Evolutionary conservation across 2,797 vertebrate genomes (phyloP), one percentile per base, ranked within the genome.

Genomic region (Spinus pinus): DNA sequence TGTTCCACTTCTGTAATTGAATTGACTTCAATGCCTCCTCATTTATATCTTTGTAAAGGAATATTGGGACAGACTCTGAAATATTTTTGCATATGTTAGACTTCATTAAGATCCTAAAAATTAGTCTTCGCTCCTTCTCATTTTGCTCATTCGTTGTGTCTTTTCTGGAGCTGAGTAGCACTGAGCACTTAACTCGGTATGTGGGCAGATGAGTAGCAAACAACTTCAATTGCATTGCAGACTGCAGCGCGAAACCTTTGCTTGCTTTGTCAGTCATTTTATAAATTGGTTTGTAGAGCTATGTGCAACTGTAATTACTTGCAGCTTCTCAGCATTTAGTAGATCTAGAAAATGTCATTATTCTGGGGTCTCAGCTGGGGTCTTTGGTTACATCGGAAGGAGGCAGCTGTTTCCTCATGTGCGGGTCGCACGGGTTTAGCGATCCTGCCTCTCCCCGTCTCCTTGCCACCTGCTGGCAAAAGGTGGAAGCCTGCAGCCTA

Each of bases 401-500:
- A 23, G 9, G 78, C 75, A 56, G 72, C 64, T 50, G 58, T 62
- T 51, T 85, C 24, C 50, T 75, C 13, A 21, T 13, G 49, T 8
- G 77, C 7, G 73, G 86, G 44, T 69, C 30, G 8, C 58, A 6
- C 4, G 9, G 46, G 18, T 7, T 81, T 57, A 33, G 41, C 51
- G 4, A 3, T 74, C 42, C 9, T 61, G 42, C 73, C 47, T 64
- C 81, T 77, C 33, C 56, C 71, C 84, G 56, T 20, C 21, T 35
- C 86, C 86, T 97, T 95, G 96, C 97, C 96, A 94, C 85, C 96
- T 96, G 86, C 93, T 92, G 94, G 94, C 91, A 66, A 80, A 80
- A 78, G 16, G 30, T 5, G 46, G 74, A 56, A 78, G 60, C 33
- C 46, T 74, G 67, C 41, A 30, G n/a, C 47, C 1, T 5, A 28